Conservation (phyloP, 37 sponge, comb jelly and placozoan genomes). For the Theonella swinhoei region DNA sequence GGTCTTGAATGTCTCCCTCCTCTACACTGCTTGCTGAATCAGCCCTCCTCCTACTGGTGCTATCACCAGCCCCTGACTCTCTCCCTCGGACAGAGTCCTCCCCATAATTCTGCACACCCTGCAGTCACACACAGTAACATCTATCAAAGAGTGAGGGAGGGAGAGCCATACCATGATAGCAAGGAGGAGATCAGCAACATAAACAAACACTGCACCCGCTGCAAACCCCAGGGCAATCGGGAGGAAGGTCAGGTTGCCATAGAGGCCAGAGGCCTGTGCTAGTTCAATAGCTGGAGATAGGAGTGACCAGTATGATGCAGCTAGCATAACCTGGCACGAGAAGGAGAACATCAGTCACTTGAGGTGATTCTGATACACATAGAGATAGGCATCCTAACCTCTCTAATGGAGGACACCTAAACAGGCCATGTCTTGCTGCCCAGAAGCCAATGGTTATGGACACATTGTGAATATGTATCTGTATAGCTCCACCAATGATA, state of each 20-base stretch:
- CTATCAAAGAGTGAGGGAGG: neutral
- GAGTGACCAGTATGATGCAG: slow-evolving; percentile 97
- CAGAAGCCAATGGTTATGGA: too few relatives aligned
- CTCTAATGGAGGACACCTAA: too few relatives aligned
- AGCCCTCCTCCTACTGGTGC: neutral
- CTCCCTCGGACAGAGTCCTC: too few relatives aligned
- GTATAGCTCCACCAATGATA: too few relatives aligned
- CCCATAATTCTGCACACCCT: neutral
- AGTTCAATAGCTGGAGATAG: slow-evolving; percentile 93
- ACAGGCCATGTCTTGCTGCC: too few relatives aligned
- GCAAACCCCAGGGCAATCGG: slow-evolving; percentile 88
- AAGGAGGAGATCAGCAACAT: slow-evolving; percentile 75
- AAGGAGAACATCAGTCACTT: too few relatives aligned
- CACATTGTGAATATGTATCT: too few relatives aligned
- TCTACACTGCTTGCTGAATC: neutral
- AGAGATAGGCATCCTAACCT: too few relatives aligned
- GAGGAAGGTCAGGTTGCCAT: slow-evolving; percentile 70
- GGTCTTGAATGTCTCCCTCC: neutral
- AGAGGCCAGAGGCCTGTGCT: slow-evolving; percentile 75
- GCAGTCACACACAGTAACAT: neutral
- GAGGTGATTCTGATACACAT: too few relatives aligned
- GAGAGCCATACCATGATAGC: slow-evolving; percentile 68
- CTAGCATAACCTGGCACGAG: slow-evolving; percentile 92
- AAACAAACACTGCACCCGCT: slow-evolving; percentile 88
- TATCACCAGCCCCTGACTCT: too few relatives aligned